Conservation (phyloP, 1,140 invertebrate species). For the Drosophila persimilis region DNA sequence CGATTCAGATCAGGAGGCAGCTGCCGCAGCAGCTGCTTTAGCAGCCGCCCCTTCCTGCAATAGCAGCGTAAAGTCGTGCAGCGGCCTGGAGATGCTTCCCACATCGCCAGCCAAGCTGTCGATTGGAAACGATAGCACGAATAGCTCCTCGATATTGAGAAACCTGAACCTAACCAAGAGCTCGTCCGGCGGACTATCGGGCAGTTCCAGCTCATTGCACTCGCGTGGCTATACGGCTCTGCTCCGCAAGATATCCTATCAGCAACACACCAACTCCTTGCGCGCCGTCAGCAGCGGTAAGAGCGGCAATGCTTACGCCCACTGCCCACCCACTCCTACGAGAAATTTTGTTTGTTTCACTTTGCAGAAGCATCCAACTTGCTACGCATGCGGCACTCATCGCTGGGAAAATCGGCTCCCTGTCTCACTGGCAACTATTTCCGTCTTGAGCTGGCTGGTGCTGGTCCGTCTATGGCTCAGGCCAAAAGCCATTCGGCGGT, state of each 20-base stretch:
- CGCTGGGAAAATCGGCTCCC: constrained; percentile 95
- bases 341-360: background rate
- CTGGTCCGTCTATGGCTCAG: constrained; percentile 18
- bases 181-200: constrained; percentile 72
- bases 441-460: constrained; percentile 83
- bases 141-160: constrained; percentile 64
- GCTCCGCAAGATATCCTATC: constrained; percentile 77
- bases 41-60: constrained; percentile 30
- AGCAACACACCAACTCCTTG: constrained; percentile 79
- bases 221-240: constrained; percentile 70
- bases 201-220: constrained; percentile 69
- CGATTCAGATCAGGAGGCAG: constrained; percentile 76
- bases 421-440: constrained; percentile 73
- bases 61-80: constrained; percentile 46
- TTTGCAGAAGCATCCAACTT: constrained; percentile 87
- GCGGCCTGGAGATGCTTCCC: constrained; percentile 67
- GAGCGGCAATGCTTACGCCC: background rate
- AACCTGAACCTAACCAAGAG: constrained; percentile 80
- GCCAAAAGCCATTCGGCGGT: constrained; percentile 4
- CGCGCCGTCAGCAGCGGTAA: constrained; percentile 71
- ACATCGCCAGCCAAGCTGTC: constrained; percentile 67
- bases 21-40: constrained; percentile 31
- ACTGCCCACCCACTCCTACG: too few species aligned
- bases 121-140: constrained; percentile 51
- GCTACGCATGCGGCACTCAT: constrained; percentile 92